Conservation (phyloP, 1,140 invertebrate genomes). For the Trichonephila clavata region DNA sequence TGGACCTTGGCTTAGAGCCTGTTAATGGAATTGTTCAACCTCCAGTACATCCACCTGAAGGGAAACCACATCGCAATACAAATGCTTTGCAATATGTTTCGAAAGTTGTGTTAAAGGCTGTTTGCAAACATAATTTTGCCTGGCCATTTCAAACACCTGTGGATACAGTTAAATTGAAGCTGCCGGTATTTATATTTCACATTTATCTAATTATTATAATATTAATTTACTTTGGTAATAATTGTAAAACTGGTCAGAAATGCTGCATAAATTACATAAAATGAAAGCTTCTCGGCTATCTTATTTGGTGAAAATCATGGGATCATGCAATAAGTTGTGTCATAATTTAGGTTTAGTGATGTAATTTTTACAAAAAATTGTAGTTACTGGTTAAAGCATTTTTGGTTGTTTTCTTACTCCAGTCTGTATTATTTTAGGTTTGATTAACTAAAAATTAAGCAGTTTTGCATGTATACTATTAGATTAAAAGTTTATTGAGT, state of each 20-base stretch:
- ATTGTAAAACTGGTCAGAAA: background rate
- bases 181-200: constrained; percentile 85
- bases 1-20: constrained; percentile 77
- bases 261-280: too few species aligned
- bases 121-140: constrained; percentile 98
- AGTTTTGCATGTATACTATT: too few species aligned
- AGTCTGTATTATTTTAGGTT: too few species aligned
- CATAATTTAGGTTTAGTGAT: too few species aligned
- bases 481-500: too few species aligned
- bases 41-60: constrained; percentile 57
- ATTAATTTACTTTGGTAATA: background rate
- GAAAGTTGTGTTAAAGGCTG: constrained; percentile 94
- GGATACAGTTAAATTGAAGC: constrained; percentile 95
- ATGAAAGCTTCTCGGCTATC: too few species aligned
- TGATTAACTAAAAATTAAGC: too few species aligned
- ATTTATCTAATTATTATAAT: background rate
- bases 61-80: constrained; percentile 88
- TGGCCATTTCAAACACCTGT: constrained; percentile 99
- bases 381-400: too few species aligned
- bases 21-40: constrained; percentile 75
- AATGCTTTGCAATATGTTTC: constrained; percentile 96
- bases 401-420: too few species aligned
- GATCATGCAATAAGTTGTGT: too few species aligned
- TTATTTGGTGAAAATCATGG: too few species aligned
- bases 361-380: too few species aligned